phyloP scores from a whole-genome alignment of 2,888 invertebrate species.

The Caenorhabditis sp. region DNA sequence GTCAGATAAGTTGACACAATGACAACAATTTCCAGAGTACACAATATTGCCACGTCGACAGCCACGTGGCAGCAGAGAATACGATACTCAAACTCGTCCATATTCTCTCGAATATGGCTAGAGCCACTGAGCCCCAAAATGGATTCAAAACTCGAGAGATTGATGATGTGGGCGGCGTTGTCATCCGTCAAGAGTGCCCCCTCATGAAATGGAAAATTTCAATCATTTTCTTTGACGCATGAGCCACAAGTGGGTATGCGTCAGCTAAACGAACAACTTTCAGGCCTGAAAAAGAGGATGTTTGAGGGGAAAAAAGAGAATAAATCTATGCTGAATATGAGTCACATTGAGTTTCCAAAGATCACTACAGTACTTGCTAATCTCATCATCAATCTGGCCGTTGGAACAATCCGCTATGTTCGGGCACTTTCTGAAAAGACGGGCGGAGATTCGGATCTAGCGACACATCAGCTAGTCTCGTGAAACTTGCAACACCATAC shows the following conservation, averaged over 20 bases:
- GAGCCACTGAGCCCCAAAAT: background rate
- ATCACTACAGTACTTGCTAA: no score
- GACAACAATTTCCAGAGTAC: constrained; percentile 58
- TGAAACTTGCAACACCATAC: no score
- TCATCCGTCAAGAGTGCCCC: constrained; percentile 32
- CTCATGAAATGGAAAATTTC: constrained; percentile 18
- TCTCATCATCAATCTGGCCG: no score
- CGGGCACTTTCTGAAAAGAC: no score
- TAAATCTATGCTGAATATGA: no score
- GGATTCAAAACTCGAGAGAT: constrained; percentile 10
- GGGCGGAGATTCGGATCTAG: no score
- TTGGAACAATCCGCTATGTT: no score
- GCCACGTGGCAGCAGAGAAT: constrained; percentile 66
- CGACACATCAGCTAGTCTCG: no score
- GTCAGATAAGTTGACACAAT: constrained; percentile 62
- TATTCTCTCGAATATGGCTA: no score
- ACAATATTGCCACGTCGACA: constrained; percentile 60
- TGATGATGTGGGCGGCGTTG: constrained; percentile 41
- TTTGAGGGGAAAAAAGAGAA: no score
- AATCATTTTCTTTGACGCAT: constrained; percentile 25
- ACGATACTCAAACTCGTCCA: constrained; percentile 61
- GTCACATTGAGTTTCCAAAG: no score
- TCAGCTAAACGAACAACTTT: background rate
- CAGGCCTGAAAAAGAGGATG: no score
- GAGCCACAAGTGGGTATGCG: constrained; percentile 18